Evolutionary conservation across 2,113 vertebrate species (phyloP), one percentile per base, ranked within the genome.

Genomic region (Oceanites oceanicus): DNA sequence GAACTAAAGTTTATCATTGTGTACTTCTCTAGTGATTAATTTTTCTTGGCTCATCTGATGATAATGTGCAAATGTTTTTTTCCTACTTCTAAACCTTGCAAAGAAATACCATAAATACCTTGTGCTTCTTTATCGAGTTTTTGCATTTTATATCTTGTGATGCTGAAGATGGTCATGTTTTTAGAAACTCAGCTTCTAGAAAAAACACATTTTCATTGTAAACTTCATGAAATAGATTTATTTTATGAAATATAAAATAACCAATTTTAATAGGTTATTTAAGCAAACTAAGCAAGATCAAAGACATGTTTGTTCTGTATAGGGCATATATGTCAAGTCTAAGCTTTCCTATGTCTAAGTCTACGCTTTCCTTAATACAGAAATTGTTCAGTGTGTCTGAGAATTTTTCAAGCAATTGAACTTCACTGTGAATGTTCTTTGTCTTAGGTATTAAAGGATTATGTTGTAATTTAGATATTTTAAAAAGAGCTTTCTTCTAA

Each of bases 371-470:
- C 71, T 47, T 50, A 32, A 29, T 17, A 11, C 21, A 70, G 49
- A 34, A 47, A 56, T 58, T 68, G 32, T 25, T 75, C 36, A 26
- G 3, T 18, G 50, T 3, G 3, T 26, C 22, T 59, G 90, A 89
- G 93, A 67, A 40, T 90, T 77, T 91, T 94, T 70, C 25, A 1
- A 36, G 82, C 44, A 62, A 11, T 50, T 93, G 80, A 92, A 92
- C 85, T 84, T 94, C 56, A 42, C 6, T 0, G 1, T 26, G 85
- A 52, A 61, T 53, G 32, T 92, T 96, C 76, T 89, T 90, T 75
- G 81, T 91, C 76, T 90, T 40, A 26, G 58, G 72, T 72, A 92
- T 96, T 88, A 94, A 78, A 71, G 85, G 92, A 93, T 94, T 96
- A 93, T 63, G 44, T 78, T 94, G 75, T 92, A 88, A 94, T 94